A percentile compares a stretch with the other conserved stretches of the same genome.
Conservation (phyloP, 2,888 invertebrate genomes). For the Ferdinandea cuprea region DNA sequence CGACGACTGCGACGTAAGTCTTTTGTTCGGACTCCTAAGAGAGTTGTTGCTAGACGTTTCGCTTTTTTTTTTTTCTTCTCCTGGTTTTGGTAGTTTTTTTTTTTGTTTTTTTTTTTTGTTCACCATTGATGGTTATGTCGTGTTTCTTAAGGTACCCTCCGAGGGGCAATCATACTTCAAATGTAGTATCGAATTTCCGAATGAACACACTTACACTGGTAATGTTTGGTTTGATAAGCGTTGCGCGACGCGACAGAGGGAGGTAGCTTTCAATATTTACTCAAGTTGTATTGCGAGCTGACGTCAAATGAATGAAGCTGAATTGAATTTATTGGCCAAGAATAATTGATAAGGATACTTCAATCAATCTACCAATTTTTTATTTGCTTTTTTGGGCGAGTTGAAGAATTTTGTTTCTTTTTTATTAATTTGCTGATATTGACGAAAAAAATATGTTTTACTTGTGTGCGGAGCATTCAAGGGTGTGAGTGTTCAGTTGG, state of each 20-base stretch:
- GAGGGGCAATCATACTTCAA: conserved; percentile 72
- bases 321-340: conserved; percentile 62
- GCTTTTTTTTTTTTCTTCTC: conserved; percentile 17
- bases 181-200: conserved; percentile 71
- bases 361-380: conserved; percentile 52
- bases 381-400: conserved; percentile 5
- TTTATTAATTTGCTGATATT: conserved; percentile 36
- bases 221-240: conserved; percentile 66
- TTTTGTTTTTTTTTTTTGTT: background rate
- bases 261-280: conserved; percentile 17
- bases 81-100: conserved; percentile 6
- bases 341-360: conserved; percentile 69
- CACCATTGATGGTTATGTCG: conserved; percentile 40
- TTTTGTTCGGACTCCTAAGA: conserved; percentile 55
- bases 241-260: background rate
- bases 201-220: conserved; percentile 65
- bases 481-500: background rate
- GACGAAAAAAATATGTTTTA: conserved; percentile 5
- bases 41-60: conserved; percentile 30
- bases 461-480: background rate
- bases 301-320: conserved; percentile 59
- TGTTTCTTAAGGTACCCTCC: conserved; percentile 58
- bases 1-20: conserved; percentile 34
- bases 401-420: background rate
- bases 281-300: conserved; percentile 25